Conservation (phyloP, 2,797 vertebrate genomes). For the Pseudochromis fuscus region DNA sequence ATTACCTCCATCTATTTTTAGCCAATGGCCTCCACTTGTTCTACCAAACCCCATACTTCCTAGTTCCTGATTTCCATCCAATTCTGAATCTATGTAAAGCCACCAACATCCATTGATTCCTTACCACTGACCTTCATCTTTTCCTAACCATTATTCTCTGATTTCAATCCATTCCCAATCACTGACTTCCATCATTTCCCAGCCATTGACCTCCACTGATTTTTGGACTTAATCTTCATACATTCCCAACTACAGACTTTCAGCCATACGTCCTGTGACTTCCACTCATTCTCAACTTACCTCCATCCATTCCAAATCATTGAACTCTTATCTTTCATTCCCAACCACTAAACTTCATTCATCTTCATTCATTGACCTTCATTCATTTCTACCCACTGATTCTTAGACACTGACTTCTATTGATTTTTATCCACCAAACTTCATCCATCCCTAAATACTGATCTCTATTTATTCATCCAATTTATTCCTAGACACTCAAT, state of each 20-base stretch:
- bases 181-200: neutral
- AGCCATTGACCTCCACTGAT: neutral
- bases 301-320: neutral
- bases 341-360: neutral
- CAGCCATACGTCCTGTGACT: no score
- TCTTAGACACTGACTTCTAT: neutral
- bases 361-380: neutral
- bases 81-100: no score
- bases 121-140: neutral
- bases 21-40: neutral
- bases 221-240: neutral
- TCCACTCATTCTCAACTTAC: neutral
- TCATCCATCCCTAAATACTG: neutral
- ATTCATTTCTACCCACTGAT: neutral
- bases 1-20: neutral
- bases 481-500: neutral
- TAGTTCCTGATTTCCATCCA: neutral
- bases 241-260: neutral
- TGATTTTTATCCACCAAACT: neutral
- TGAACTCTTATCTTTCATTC: neutral
- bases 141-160: neutral
- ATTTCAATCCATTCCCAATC: neutral
- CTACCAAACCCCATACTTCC: no score
- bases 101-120: neutral
- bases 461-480: no score